Conservation (phyloP, 2,888 invertebrate genomes). For the Mythimna lalbum region DNA sequence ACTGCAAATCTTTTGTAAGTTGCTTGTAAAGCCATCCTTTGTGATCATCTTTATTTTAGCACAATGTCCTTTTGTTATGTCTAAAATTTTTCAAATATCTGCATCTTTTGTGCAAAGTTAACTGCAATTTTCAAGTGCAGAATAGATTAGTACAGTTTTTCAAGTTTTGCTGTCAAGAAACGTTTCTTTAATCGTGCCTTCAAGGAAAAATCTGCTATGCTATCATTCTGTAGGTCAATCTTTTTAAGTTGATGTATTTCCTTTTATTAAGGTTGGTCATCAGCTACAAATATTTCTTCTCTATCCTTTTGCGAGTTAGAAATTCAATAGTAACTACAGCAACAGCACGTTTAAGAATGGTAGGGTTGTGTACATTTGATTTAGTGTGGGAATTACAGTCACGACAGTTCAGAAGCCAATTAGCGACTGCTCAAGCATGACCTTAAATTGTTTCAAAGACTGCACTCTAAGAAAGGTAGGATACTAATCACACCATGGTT, state of each 20-base stretch:
- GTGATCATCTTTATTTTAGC: neutral
- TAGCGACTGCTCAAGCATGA: neutral
- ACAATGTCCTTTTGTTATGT: conserved; percentile 6
- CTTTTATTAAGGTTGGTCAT: neutral
- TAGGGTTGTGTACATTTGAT: neutral
- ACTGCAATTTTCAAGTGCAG: neutral
- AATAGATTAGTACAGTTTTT: conserved; percentile 1
- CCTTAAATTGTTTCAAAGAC: too few species aligned
- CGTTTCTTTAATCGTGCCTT: neutral
- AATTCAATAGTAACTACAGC: too few species aligned
- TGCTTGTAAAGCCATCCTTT: conserved; percentile 5
- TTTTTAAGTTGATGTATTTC: neutral
- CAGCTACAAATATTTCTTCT: neutral
- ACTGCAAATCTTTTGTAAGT: conserved; percentile 22
- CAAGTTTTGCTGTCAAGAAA: neutral
- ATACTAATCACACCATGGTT: neutral
- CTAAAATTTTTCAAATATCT: conserved; percentile 1
- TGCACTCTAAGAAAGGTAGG: neutral
- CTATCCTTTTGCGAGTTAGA: neutral
- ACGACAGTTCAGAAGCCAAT: too few species aligned
- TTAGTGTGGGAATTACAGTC: neutral
- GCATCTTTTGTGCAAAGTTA: neutral
- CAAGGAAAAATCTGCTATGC: neutral
- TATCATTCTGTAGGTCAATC: neutral
- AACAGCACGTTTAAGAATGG: too few species aligned